Evolutionary conservation across 2,888 invertebrate genomes (phyloP), one percentile per base, ranked within the genome.

Genomic region (Melanchra persicariae): DNA sequence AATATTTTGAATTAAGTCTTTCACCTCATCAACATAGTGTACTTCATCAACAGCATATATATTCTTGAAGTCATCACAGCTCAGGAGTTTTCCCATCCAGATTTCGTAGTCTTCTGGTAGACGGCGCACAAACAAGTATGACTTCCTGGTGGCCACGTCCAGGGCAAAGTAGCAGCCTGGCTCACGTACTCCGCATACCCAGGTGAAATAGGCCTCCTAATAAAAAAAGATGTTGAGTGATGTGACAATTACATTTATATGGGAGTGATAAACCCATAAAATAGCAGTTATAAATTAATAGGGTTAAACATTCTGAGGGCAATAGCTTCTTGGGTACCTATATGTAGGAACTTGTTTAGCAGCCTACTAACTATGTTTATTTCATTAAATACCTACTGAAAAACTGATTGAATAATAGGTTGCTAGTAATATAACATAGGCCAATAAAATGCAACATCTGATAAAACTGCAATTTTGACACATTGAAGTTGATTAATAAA

Each of bases 191-290:
- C 99, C 99, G 93, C 99, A 99, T 5, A 98, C 91, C 98, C 99
- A 99, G 91, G 98, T 99, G 90, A 99, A 99, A 91, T 98, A 99
- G 0, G 99, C 98, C 94, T 99, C 99, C 98, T 99, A 40, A 74
- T 70, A 63, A 49, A 40, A 34, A 34, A 8, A 34, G 34, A n/a
- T n/a, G n/a, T n/a, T n/a, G 34, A 30, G 6, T 34, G 6, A 34
- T 34, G 34, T 34, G 1, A 8, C 8, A n/a, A 34, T 17, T 45
- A 17, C 0, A 45, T 40, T 40, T 40, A n/a, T 47, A n/a, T 22
- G 9, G 10, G n/a, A 37, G 37, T 2, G 4, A n/a, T n/a, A n/a
- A n/a, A n/a, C n/a, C n/a, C n/a, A n/a, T n/a, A n/a, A n/a, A n/a
- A n/a, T 37, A 12, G 0, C 12, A 12, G 37, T 12, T 37, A 37